phyloP scores from a whole-genome alignment of 37 sponge, comb jelly and placozoan genomes.

The Diacarnus erythraeanus region DNA sequence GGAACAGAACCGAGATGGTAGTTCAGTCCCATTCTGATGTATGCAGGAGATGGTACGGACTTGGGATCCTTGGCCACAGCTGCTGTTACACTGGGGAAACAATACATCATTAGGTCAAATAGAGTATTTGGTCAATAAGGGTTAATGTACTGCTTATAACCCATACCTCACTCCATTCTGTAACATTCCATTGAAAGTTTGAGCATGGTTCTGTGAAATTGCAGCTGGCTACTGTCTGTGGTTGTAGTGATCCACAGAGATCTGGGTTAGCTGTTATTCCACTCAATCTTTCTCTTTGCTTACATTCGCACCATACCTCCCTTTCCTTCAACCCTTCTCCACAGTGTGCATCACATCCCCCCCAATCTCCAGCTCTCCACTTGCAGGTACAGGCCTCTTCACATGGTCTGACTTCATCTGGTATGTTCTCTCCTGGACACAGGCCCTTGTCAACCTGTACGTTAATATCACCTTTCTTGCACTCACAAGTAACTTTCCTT shows the following conservation, averaged over 20 bases:
- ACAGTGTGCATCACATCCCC: slow-evolving; percentile 22
- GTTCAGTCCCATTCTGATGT: slow-evolving; percentile 32
- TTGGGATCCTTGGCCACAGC: slow-evolving; percentile 26
- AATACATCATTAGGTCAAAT: too few species aligned
- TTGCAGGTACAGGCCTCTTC: slow-evolving; percentile 5
- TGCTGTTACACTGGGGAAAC: not conserved
- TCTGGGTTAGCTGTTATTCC: not conserved
- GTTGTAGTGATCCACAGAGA: not conserved
- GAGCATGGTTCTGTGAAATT: slow-evolving; percentile 11
- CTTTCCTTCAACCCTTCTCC: slow-evolving; percentile 25
- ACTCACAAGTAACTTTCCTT: not conserved
- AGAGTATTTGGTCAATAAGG: too few species aligned
- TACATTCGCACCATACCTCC: slow-evolving; percentile 3
- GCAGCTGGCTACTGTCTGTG: not conserved
- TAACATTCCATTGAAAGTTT: slow-evolving; percentile 27
- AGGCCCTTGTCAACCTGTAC: not conserved
- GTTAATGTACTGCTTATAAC: too few species aligned
- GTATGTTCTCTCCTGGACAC: slow-evolving; percentile 1
- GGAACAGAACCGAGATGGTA: slow-evolving; percentile 24
- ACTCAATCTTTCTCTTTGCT: not conserved
- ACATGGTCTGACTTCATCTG: not conserved
- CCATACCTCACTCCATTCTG: slow-evolving; percentile 44
- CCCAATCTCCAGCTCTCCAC: slow-evolving; percentile 21
- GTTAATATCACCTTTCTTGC: not conserved
- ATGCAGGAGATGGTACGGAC: slow-evolving; percentile 23